Conservation (phyloP, 2,797 vertebrate species). For the Anguilla anguilla region DNA sequence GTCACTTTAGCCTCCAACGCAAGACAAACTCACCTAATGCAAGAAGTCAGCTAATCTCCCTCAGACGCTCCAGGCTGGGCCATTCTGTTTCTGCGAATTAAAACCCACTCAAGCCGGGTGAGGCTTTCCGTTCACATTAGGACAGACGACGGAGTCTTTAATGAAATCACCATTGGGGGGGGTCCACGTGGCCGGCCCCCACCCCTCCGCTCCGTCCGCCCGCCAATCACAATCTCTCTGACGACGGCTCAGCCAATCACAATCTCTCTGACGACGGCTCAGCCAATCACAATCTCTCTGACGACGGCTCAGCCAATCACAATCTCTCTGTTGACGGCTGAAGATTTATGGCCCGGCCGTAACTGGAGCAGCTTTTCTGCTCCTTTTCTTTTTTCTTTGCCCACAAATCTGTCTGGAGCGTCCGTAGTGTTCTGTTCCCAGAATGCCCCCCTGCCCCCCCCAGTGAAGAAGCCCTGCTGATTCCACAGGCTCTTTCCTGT, state of each 20-base stretch:
- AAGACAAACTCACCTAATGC: conserved; percentile 83
- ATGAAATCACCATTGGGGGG: conserved; percentile 60
- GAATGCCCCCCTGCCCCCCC: neutral
- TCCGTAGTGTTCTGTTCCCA: neutral
- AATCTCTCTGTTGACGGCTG: conserved; percentile 49
- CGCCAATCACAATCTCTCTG: conserved; percentile 61
- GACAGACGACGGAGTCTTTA: conserved; percentile 66
- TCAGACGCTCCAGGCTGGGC: conserved; percentile 75
- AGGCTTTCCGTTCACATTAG: conserved; percentile 72
- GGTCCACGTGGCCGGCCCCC: conserved; percentile 44
- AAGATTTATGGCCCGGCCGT: conserved; percentile 62
- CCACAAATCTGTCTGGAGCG: neutral
- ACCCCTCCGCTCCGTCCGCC: conserved; percentile 47
- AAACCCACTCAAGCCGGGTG: conserved; percentile 72
- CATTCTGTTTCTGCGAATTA: conserved; percentile 68
- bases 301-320: conserved; percentile 56
- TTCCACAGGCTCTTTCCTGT: neutral
- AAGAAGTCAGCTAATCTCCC: conserved; percentile 88
- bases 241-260: conserved; percentile 56
- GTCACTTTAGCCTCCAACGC: conserved; percentile 77
- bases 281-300: conserved; percentile 61
- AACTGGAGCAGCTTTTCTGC: conserved; percentile 58
- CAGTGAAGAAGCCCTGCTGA: neutral
- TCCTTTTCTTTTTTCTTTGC: conserved; percentile 15
- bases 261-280: conserved; percentile 49